Evolutionary conservation across 2,113 vertebrate species (phyloP).

Genomic region (Tautogolabrus adspersus): DNA sequence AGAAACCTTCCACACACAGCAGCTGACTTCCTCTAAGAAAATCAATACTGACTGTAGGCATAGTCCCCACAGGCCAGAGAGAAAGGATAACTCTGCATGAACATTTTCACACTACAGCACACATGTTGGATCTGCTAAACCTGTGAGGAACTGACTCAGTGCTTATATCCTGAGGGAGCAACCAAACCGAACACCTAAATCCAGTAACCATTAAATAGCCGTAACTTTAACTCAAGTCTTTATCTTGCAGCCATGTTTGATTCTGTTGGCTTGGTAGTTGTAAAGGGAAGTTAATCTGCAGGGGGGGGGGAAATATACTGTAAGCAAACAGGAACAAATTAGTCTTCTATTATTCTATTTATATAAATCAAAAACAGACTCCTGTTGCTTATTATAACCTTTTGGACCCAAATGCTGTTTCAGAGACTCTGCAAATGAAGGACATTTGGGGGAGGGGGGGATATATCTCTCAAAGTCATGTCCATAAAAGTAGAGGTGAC

Average conservation of each 20-base stretch:
- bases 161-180: constrained; percentile 12
- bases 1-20: constrained; percentile 68
- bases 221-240: neutral
- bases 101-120: constrained; percentile 47
- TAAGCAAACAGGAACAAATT: constrained; percentile 13
- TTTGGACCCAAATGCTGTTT: constrained; percentile 14
- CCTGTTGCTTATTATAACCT: neutral
- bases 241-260: neutral
- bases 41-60: constrained; percentile 71
- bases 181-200: neutral
- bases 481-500: neutral
- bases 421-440: constrained; percentile 28
- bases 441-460: neutral
- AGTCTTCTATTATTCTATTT: neutral
- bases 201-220: neutral
- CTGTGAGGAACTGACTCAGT: constrained; percentile 46
- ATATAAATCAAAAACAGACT: constrained; percentile 4
- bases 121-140: constrained; percentile 54
- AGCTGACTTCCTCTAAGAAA: constrained; percentile 72
- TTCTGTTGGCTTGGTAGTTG: neutral
- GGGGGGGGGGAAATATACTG: no score
- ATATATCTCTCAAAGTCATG: no score
- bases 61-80: constrained; percentile 65
- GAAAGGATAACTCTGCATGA: constrained; percentile 62
- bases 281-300: no score